Evolutionary conservation across 1,140 invertebrate genomes (phyloP).

Genomic region (Harlomillsia oculata): DNA sequence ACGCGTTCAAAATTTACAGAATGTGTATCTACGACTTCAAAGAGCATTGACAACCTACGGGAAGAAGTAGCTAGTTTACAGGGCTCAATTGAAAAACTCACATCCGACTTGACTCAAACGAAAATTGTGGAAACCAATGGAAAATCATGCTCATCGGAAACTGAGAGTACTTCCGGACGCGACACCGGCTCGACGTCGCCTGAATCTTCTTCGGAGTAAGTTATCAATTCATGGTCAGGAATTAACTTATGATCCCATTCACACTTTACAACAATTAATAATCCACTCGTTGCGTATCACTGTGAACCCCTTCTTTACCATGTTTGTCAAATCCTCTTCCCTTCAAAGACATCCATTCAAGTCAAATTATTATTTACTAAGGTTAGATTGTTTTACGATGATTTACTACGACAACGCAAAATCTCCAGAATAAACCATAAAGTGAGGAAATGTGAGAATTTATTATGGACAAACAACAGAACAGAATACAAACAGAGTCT

Average conservation of each 20-base stretch:
- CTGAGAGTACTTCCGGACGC: neutral
- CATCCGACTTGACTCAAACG: neutral
- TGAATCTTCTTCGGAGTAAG: neutral
- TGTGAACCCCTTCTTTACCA: no score
- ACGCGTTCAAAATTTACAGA: neutral
- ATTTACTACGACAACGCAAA: no score
- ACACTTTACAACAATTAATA: neutral
- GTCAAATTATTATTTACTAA: no score
- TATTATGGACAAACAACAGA: no score
- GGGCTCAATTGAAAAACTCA: conserved; percentile 29
- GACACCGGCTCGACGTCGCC: neutral
- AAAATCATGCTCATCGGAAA: neutral
- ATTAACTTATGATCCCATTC: neutral
- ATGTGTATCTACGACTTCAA: neutral
- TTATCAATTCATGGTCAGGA: neutral
- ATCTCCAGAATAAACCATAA: no score
- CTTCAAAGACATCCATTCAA: no score
- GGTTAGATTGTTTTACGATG: no score
- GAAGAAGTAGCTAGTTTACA: conserved; percentile 25
- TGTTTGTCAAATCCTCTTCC: no score
- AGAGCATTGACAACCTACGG: conserved; percentile 12
- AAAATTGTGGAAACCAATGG: neutral
- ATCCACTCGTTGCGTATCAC: no score
- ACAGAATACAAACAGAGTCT: no score
- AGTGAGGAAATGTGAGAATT: no score